Evolutionary conservation across 1,140 invertebrate species (phyloP).

Genomic region (Ceratina calcarata): DNA sequence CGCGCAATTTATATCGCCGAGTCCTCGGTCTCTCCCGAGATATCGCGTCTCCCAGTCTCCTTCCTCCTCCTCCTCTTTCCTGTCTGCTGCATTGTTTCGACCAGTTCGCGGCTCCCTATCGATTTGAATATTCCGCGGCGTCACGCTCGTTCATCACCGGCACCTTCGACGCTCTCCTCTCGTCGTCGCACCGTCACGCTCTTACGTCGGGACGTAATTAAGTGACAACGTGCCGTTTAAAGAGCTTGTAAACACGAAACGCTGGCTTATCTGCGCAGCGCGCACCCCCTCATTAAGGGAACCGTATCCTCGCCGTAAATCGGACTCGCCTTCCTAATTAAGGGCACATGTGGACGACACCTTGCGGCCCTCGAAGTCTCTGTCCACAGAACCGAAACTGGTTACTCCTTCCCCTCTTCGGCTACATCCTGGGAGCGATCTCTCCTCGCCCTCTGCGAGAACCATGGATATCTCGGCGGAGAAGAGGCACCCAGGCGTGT

Average conservation of each 20-base stretch:
- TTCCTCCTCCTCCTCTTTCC: neutral
- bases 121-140: constrained; percentile 29
- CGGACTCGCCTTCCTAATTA: constrained; percentile 54
- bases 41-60: neutral
- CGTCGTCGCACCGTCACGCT: neutral
- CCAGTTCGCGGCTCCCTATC: constrained; percentile 3
- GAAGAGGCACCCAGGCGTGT: neutral
- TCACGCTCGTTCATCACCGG: constrained; percentile 27
- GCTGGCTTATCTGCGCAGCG: constrained; percentile 48
- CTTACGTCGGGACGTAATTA: constrained; percentile 48
- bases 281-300: constrained; percentile 49
- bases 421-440: neutral
- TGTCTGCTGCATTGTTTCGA: constrained; percentile 17
- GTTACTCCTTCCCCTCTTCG: neutral
- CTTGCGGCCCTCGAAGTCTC: neutral
- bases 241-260: constrained; percentile 50
- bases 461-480: neutral
- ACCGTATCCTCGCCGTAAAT: constrained; percentile 48
- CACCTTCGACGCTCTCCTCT: neutral
- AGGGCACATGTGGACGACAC: constrained; percentile 40
- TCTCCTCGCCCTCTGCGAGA: neutral
- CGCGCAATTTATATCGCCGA: constrained; percentile 24
- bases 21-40: neutral
- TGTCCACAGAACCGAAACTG: neutral
- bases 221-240: constrained; percentile 55